phyloP scores from a whole-genome alignment of 1,140 invertebrate genomes.

The Palaemon carinicauda region DNA sequence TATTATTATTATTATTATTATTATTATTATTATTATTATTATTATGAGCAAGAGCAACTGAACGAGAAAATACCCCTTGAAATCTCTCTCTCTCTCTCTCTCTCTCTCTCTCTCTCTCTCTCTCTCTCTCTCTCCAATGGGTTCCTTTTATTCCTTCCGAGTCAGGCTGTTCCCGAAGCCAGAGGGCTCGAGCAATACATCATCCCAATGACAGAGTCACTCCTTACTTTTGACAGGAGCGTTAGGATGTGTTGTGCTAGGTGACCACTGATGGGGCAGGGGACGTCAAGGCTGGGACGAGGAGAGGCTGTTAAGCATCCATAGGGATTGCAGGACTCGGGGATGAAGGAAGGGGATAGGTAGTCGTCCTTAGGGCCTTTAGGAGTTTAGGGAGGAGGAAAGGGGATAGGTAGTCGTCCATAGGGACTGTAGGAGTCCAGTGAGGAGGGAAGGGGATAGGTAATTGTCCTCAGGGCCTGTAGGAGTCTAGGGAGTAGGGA shows the following conservation, averaged over 20 bases:
- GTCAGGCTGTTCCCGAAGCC: neutral
- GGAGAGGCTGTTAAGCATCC: neutral
- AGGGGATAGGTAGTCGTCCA: too few relatives aligned
- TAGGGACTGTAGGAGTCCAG: too few relatives aligned
- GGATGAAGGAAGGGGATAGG: neutral
- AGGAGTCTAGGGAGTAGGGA: too few relatives aligned
- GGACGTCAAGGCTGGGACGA: neutral
- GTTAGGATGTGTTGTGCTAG: neutral
- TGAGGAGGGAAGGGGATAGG: too few relatives aligned
- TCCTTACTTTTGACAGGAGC: neutral
- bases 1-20: too few relatives aligned
- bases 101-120: neutral
- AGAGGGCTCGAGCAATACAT: neutral
- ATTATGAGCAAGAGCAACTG: too few relatives aligned
- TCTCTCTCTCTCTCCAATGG: neutral
- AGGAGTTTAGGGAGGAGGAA: too few relatives aligned
- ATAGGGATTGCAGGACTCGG: neutral
- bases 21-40: too few relatives aligned
- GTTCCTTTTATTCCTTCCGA: neutral
- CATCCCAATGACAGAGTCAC: neutral
- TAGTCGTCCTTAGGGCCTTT: too few relatives aligned
- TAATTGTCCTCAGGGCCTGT: too few relatives aligned
- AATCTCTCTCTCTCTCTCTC: neutral
- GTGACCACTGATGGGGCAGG: neutral
- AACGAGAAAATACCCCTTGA: neutral